Evolutionary conservation across 1,140 invertebrate genomes (phyloP), one percentile per base, ranked within the genome.

Genomic region (Camponotus pennsylvanicus): DNA sequence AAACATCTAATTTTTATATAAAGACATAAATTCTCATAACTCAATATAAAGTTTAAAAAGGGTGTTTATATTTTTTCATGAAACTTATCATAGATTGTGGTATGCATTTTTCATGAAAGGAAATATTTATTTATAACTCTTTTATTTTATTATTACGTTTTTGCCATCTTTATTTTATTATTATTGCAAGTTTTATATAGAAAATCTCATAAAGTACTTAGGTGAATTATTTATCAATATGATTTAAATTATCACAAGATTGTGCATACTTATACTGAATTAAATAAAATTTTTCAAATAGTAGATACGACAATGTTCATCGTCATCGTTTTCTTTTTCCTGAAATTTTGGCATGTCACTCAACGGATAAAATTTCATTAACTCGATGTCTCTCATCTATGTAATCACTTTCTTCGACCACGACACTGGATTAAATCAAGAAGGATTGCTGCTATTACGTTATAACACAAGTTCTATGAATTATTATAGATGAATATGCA

Each of bases 341-440:
- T 27, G 11, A 45, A 82, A 82, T 6, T 82, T 61, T 5, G 6
- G 13, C 9, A 27, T 71, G 66, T 59, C 37, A 59, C 27, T 71
- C 37, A 59, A 42, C 0, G 27, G 13, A 34, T 59, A 70, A 82
- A 71, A 3, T 82, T 82, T 82, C 67, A 71, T 71, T 82, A 70
- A 82, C 37, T 42, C 18, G 21, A 45, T 32, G 15, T 59, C 18
- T 34, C n/a, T 0, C 49, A n/a, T 71, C 7, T 0, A 0, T n/a
- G 52, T 59, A 82, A 27, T 82, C 18, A 45, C 5, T 42, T 57
- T 71, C 18, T 59, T 57, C 27, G 32, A 52, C 32, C 32, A 32
- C 34, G 7, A 70, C 34, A 55, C 0, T 13, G 11, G 0, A 71
- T 57, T 71, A 42, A 57, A 45, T 42, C 13, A 18, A 9, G 21